phyloP scores from a whole-genome alignment of 92 coral and sea anemone genomes.

The Heliopora coerulea region DNA sequence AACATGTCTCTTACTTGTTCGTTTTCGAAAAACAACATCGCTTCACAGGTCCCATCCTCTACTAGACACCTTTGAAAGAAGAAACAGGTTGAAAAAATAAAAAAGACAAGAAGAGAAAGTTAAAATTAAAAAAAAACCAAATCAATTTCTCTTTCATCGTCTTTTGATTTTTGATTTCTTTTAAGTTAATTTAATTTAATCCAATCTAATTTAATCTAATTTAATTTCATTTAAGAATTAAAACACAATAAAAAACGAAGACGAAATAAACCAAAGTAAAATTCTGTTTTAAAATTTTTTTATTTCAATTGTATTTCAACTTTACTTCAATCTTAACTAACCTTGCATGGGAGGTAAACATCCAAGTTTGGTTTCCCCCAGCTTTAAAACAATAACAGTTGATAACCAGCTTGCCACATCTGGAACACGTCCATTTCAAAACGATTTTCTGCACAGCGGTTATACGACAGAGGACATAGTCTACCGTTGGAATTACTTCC shows the following conservation, averaged over 20 bases:
- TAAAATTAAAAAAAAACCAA: neutral
- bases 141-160: too few relatives aligned
- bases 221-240: too few relatives aligned
- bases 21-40: conserved; percentile 67
- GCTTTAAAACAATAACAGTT: conserved; percentile 57
- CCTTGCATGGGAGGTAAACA: conserved; percentile 78
- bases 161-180: too few relatives aligned
- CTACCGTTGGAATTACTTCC: conserved; percentile 63
- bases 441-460: conserved; percentile 77
- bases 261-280: too few relatives aligned
- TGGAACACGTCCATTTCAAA: conserved; percentile 77
- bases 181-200: too few relatives aligned
- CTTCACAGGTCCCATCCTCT: conserved; percentile 95
- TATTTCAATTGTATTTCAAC: too few relatives aligned
- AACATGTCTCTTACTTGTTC: conserved; percentile 47
- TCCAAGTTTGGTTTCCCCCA: conserved; percentile 42
- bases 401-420: conserved; percentile 76
- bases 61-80: conserved; percentile 63
- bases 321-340: conserved; percentile 1
- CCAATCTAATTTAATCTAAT: too few relatives aligned
- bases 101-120: neutral
- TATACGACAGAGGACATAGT: conserved; percentile 75
- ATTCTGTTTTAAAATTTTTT: too few relatives aligned
- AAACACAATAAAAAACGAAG: too few relatives aligned
- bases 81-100: too few relatives aligned